Evolutionary conservation across 2,113 vertebrate genomes (phyloP).

Genomic region (Apodemus speciosus): DNA sequence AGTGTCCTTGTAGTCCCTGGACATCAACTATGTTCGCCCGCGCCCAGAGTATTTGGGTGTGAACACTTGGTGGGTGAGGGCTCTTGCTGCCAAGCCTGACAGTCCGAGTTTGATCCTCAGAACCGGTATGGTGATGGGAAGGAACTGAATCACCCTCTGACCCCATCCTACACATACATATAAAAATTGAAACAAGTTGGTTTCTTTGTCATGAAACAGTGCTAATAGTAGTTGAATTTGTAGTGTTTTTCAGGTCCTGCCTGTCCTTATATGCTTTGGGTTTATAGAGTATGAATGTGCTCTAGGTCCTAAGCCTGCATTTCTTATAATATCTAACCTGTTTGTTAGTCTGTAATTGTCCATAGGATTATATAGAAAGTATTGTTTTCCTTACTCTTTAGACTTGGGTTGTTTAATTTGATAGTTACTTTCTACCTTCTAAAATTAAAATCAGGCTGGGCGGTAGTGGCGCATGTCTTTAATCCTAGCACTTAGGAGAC

Average conservation of each 20-base stretch:
- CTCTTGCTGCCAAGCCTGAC: background rate
- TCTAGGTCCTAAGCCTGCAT: background rate
- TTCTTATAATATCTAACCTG: background rate
- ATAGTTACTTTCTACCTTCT: background rate
- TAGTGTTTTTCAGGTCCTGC: background rate
- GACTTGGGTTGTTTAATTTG: background rate
- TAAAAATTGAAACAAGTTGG: background rate
- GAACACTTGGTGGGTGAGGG: background rate
- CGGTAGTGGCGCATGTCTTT: no score
- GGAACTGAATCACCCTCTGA: background rate
- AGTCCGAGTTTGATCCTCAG: background rate
- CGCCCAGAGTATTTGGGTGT: background rate
- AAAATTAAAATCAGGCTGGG: slow-evolving; percentile 17
- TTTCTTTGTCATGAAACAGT: background rate
- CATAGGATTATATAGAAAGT: background rate
- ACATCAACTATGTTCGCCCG: background rate
- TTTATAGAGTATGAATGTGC: background rate
- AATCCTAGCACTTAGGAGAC: no score
- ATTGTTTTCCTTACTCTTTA: background rate
- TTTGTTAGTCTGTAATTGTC: background rate
- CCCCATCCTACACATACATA: background rate
- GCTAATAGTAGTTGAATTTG: background rate
- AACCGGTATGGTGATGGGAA: background rate
- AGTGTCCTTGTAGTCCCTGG: background rate
- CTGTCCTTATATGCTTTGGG: background rate